Conservation (phyloP, 2,888 invertebrate species). For the Celastrina argiolus region DNA sequence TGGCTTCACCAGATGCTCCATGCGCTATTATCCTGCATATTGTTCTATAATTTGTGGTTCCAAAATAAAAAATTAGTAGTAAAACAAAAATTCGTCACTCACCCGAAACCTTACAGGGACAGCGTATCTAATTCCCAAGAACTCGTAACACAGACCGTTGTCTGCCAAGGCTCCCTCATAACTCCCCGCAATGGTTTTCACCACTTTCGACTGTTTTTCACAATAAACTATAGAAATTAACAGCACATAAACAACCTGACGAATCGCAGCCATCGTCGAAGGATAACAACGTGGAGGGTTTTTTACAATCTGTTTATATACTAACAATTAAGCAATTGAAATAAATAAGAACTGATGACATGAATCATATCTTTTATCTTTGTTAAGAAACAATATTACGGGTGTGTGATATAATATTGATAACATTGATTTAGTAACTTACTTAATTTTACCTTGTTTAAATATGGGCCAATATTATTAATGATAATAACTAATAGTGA, state of each 20-base stretch:
- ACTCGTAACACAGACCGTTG: slow-evolving; percentile 59
- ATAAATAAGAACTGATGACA: slow-evolving; percentile 18
- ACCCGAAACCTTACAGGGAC: slow-evolving; percentile 57
- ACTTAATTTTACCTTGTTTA: slow-evolving; percentile 7
- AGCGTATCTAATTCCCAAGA: slow-evolving; percentile 60
- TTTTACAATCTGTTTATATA: slow-evolving; percentile 23
- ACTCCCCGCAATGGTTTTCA: slow-evolving; percentile 57
- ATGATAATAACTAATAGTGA: background rate
- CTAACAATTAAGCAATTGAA: slow-evolving; percentile 16
- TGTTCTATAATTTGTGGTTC: too few species aligned
- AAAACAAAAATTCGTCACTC: slow-evolving; percentile 37
- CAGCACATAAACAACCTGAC: slow-evolving; percentile 37
- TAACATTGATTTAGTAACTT: slow-evolving; percentile 12
- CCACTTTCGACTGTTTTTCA: slow-evolving; percentile 46
- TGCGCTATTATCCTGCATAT: too few species aligned
- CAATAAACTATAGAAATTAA: slow-evolving; percentile 38
- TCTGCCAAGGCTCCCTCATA: slow-evolving; percentile 55
- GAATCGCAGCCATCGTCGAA: slow-evolving; percentile 28
- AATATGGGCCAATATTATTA: background rate
- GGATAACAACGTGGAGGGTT: background rate
- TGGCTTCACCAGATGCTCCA: too few species aligned
- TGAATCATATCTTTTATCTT: slow-evolving; percentile 16
- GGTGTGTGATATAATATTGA: background rate
- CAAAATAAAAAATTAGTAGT: background rate
- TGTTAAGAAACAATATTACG: slow-evolving; percentile 7